Base-by-base conservation (phyloP, 92 coral and sea anemone species). In the Hydrozoanthus gracilis region DNA sequence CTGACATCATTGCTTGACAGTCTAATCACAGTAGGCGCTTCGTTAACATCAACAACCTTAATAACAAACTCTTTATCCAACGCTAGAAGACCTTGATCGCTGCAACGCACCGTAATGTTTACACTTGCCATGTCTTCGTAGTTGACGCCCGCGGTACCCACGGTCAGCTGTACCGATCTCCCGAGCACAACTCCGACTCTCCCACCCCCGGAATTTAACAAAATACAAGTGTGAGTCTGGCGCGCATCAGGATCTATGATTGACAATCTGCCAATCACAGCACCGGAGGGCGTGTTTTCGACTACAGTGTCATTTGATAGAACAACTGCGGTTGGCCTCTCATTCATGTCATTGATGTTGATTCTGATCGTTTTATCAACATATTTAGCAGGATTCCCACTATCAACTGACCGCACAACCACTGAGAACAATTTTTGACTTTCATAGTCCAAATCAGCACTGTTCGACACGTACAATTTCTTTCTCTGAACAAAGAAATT, bases 161-260 rank as follows among this genome's bases (percentile, higher is more conserved):
- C 98, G 68, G 88, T 86, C 92, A 96, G 90, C 79, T 88, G 86
- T 77, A 88, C 85, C 8, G 47, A 60, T 44, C 39, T 60, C 13
- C 80, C 87, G 47, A 58, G 76, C 52, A 76, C 71, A 46, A 90
- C 64, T 14, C 84, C 94, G 35, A 92, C 78, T 78, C 90, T 88
- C 48, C 95, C 97, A 82, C 89, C 91, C 78, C 94, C 94, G 14
- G 96, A 91, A 83, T 91, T 86, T 5, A 84, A 89, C 50, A 93
- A 47, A 50, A 82, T 89, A 27, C 98, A 93, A 45, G 86, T 92
- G 86, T 95, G 98, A 45, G 82, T 62, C 88, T 95, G 96, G 2
- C 72, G 87, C 20, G 79, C 62, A 79, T 96, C 99, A 14, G 99
- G 99, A 49, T 96, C 99, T 71, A 82, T 88, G 87, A 96, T 86